Evolutionary conservation across 2,113 vertebrate genomes (phyloP), one percentile per base, ranked within the genome.

Genomic region (Zapus hudsonius): DNA sequence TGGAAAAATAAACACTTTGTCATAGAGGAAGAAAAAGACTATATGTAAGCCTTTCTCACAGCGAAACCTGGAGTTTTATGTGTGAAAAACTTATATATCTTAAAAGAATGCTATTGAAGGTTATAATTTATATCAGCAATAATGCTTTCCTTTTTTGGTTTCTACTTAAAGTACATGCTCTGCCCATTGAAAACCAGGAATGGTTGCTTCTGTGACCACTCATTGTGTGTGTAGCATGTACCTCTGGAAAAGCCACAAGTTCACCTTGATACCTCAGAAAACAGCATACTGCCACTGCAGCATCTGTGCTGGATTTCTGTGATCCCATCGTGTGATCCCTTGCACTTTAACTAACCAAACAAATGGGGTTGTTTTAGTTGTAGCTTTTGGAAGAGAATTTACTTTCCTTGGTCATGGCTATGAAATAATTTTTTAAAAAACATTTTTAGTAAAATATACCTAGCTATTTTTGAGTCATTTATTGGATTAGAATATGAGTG

Each of bases 341-440:
- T 55, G 20, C 82, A n/a, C 31, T 90, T 95, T 92, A 17, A 87
- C 19, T 90, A 90, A 64, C 20, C 63, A 9, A 90, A 55, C 12
- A 69, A 52, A 52, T 52, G 44, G 12, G 52, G 33, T n/a, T 88
- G 33, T 75, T 85, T 38, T 52, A 83, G 47, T 76, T 19, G 6
- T 70, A 84, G 40, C 36, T 83, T 10, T 94, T 90, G 36, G 29
- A 66, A 72, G 64, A 90, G 63, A 86, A 31, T 91, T 91, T 95
- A 84, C 87, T 40, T 84, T 95, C 36, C 52, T 94, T 87, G 31
- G 57, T 94, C 76, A 91, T 57, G 25, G 80, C 59, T 92, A 52
- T 91, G 94, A 94, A 95, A 91, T 84, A 92, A 76, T 70, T 91
- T 93, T 94, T 44, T 96, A 94, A 94, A 67, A 57, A 92, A 79